Base-by-base conservation (phyloP, 2,888 invertebrate genomes). In the Cerceris ruficornis region DNA sequence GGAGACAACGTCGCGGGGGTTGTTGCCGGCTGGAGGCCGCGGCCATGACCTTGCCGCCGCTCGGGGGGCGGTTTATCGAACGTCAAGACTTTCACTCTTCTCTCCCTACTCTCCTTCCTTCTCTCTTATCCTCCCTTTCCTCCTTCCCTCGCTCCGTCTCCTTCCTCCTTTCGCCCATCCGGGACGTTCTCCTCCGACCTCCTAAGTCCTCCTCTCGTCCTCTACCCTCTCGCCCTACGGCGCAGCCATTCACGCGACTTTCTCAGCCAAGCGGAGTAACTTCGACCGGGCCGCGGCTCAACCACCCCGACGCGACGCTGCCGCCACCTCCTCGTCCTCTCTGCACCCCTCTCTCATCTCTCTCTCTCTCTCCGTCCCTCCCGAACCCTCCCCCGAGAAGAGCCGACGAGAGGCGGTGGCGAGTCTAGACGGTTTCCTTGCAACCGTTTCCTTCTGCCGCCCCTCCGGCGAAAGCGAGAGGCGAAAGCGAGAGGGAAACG, bases 21-120 rank as follows among this genome's bases (percentile, higher is more conserved):
- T 58, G 71, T 61, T 67, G 74, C 61, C 52, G 46, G 68, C 69
- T 59, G 84, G 86, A 88, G 86, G 87, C 89, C 87, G 81, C 87
- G 91, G 87, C 91, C 92, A 87, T 92, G 92, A 92, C 92, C 92
- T 91, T 92, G 91, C 80, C 75, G 88, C 73, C 59, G 69, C 58
- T 67, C 62, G 70, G 73, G 70, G 71, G 77, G 73, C 55, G 88
- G 88, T 89, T 91, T 92, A 92, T 92, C 89, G 92, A 92, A 89
- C 91, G 91, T 77, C 86, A 86, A 89, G 85, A 91, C 91, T 91
- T 91, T 91, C 90, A 89, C 91, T 87, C 80, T 87, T 60, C 91
- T 89, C 87, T 81, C 61, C 76, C 71, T 70, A 59, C 77, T 41
- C 73, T 80, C 75, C 76, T 72, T 50, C 39, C 62, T 13, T 17